These are phyloP conservation scores for Chromoteleia sp. DNA, from an alignment of 2,888 invertebrate species.

Conservation along the genomic window DNA sequence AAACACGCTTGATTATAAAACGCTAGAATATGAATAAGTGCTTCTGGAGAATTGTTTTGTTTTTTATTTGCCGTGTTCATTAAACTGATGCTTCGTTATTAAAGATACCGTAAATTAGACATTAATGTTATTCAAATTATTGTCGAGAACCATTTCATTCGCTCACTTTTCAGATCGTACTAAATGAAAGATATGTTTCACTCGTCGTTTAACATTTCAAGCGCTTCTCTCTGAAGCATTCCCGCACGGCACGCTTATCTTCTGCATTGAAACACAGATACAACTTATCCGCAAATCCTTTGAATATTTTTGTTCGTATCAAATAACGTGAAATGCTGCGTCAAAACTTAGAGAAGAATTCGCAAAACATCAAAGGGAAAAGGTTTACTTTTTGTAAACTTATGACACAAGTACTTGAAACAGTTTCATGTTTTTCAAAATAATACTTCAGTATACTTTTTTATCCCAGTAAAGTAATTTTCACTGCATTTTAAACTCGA, in stretches of 20 bases:
- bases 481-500: too few species aligned
- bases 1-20: slow-evolving; percentile 21
- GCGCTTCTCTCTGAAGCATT: slow-evolving; percentile 1
- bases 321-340: slow-evolving; percentile 15
- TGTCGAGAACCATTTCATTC: background rate
- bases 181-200: slow-evolving; percentile 24
- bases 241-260: slow-evolving; percentile 23
- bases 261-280: slow-evolving; percentile 20
- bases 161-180: too few species aligned
- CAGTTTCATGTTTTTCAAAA: background rate
- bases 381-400: background rate
- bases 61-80: slow-evolving; percentile 11
- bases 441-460: too few species aligned
- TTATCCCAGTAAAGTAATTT: too few species aligned
- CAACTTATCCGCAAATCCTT: slow-evolving; percentile 30
- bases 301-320: slow-evolving; percentile 10
- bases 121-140: background rate
- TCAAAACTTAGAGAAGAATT: background rate
- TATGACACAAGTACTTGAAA: background rate
- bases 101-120: background rate
- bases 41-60: slow-evolving; percentile 15
- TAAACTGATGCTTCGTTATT: background rate
- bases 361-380: background rate
- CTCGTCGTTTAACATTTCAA: slow-evolving; percentile 11
- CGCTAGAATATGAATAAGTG: slow-evolving; percentile 10